These are phyloP conservation scores for Tricholauxania praeusta DNA, from an alignment of 2,888 invertebrate species.

Conservation along the genomic window DNA sequence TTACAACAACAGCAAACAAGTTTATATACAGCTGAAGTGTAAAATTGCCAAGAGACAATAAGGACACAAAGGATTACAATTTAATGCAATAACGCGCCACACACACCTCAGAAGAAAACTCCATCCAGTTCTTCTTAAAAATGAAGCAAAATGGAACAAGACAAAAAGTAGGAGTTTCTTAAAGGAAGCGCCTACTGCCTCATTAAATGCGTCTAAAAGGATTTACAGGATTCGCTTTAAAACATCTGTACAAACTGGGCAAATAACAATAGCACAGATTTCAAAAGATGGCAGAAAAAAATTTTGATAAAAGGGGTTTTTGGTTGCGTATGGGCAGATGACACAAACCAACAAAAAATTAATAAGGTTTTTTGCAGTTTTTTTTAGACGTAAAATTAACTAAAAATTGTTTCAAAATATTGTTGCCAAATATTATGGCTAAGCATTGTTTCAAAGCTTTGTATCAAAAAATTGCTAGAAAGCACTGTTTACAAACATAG, in stretches of 20 bases:
- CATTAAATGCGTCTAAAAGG: slow-evolving; percentile 15
- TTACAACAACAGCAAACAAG: slow-evolving; percentile 13
- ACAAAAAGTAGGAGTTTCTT: slow-evolving; percentile 59
- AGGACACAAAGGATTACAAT: slow-evolving; percentile 52
- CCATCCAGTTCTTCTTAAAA: neutral
- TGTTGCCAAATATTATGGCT: too few relatives aligned
- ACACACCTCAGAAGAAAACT: slow-evolving; percentile 9
- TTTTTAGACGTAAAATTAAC: neutral
- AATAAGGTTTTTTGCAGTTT: neutral
- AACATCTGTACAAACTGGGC: slow-evolving; percentile 24
- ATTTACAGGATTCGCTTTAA: slow-evolving; percentile 5
- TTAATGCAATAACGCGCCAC: slow-evolving; percentile 59
- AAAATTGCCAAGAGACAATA: neutral
- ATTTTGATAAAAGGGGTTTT: neutral
- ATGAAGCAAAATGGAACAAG: slow-evolving; percentile 43
- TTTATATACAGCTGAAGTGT: neutral
- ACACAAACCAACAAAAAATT: slow-evolving; percentile 22
- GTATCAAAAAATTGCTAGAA: too few relatives aligned
- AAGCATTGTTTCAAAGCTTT: too few relatives aligned
- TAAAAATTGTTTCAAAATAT: too few relatives aligned
- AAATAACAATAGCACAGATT: slow-evolving; percentile 21
- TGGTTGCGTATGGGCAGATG: too few relatives aligned
- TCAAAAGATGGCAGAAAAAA: slow-evolving; percentile 32
- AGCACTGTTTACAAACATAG: too few relatives aligned
- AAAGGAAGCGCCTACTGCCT: slow-evolving; percentile 62